phyloP scores from a whole-genome alignment of 2,797 vertebrate species.

The Geotrypetes seraphini region DNA sequence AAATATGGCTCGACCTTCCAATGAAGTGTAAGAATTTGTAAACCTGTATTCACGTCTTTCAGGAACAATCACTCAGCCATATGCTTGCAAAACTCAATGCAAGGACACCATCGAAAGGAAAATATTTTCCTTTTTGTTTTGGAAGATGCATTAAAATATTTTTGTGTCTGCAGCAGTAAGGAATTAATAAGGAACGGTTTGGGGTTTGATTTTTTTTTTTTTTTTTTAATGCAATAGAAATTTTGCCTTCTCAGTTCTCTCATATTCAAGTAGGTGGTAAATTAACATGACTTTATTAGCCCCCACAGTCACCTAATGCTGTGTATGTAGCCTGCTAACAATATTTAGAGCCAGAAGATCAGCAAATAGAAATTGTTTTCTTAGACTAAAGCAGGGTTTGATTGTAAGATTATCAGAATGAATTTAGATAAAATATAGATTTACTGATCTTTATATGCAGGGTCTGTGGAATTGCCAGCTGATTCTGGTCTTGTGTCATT shows the following conservation, averaged over 20 bases:
- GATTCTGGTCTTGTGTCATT: slow-evolving; percentile 26
- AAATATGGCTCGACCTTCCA: no score
- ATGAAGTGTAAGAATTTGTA: no score
- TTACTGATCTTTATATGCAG: slow-evolving; percentile 25
- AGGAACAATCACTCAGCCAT: neutral
- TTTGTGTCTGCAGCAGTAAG: neutral
- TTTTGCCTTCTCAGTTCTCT: slow-evolving; percentile 8
- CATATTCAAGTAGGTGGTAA: slow-evolving; percentile 6
- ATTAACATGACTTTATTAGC: slow-evolving; percentile 5
- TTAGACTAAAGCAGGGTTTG: slow-evolving; percentile 9
- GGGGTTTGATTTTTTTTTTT: neutral
- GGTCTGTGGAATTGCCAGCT: slow-evolving; percentile 5
- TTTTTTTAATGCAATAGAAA: slow-evolving; percentile 6
- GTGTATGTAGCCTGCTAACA: slow-evolving; percentile 4
- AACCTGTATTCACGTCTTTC: neutral
- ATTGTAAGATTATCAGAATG: slow-evolving; percentile 16
- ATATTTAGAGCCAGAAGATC: slow-evolving; percentile 17
- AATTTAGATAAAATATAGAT: slow-evolving; percentile 10
- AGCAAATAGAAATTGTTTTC: slow-evolving; percentile 1
- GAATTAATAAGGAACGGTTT: slow-evolving; percentile 3
- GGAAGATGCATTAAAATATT: slow-evolving; percentile 7
- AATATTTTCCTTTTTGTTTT: neutral
- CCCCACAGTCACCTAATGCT: slow-evolving; percentile 1
- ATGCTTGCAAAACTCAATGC: neutral
- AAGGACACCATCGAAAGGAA: no score